phyloP scores from a whole-genome alignment of 1,140 invertebrate genomes.

The Nixonia krombeini region DNA sequence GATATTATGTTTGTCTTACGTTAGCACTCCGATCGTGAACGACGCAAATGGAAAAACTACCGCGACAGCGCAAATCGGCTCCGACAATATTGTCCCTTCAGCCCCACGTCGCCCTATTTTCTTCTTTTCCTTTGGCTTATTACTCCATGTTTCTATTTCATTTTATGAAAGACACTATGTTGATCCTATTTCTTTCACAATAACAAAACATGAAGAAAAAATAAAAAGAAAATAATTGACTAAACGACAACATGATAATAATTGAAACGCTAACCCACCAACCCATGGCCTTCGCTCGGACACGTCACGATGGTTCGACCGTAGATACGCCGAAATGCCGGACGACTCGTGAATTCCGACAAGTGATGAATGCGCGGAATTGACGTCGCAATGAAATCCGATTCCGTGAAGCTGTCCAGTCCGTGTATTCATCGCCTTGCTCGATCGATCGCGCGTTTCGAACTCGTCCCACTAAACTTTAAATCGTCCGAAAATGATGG shows the following conservation, averaged over 20 bases:
- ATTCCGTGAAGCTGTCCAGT: no score
- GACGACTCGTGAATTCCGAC: neutral
- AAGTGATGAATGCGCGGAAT: neutral
- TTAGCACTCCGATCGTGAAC: no score
- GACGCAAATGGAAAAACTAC: no score
- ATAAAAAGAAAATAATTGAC: slow-evolving; percentile 12
- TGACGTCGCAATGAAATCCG: neutral
- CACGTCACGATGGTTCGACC: slow-evolving; percentile 8
- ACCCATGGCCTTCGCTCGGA: slow-evolving; percentile 21
- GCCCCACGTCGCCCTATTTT: slow-evolving; percentile 9
- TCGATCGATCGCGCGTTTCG: neutral
- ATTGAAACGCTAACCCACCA: slow-evolving; percentile 10
- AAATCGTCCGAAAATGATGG: no score
- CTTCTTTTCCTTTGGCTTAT: no score
- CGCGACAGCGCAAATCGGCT: no score
- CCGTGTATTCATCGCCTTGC: no score
- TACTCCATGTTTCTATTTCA: no score
- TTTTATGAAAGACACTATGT: no score
- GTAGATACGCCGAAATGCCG: slow-evolving; percentile 10
- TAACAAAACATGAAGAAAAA: slow-evolving; percentile 17
- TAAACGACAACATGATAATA: slow-evolving; percentile 30
- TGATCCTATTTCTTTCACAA: slow-evolving; percentile 7
- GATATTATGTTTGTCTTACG: no score
- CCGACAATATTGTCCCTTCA: neutral
- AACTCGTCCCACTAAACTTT: no score